Percentiles rank a stretch among this genome's conserved stretches.
Evolutionary conservation across 1,140 invertebrate genomes (phyloP).

Genomic region (Achroia grisella): DNA sequence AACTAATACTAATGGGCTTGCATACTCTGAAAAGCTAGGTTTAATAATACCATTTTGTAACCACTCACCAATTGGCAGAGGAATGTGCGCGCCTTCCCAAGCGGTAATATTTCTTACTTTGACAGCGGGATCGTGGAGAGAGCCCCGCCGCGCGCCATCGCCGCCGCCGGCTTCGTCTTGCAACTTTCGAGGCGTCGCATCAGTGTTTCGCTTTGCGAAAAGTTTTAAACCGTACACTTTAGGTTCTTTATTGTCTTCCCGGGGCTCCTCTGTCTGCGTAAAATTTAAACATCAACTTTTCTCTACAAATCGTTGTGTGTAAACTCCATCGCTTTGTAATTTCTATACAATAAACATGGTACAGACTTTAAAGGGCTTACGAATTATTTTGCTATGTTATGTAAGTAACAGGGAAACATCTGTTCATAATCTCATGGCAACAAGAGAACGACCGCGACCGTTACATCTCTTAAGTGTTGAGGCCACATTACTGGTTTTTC

Average conservation of each 20-base stretch:
- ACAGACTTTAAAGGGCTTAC: slow-evolving; percentile 13
- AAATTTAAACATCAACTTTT: slow-evolving; percentile 49
- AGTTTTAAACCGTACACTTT: slow-evolving; percentile 65
- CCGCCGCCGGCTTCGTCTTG: slow-evolving; percentile 38
- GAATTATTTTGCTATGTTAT: slow-evolving; percentile 13
- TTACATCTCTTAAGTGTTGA: slow-evolving; percentile 32
- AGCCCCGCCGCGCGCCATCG: slow-evolving; percentile 15
- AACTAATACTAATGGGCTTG: no score
- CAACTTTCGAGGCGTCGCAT: slow-evolving; percentile 51
- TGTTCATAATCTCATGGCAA: slow-evolving; percentile 44
- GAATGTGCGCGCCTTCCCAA: slow-evolving; percentile 12
- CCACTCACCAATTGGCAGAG: background rate
- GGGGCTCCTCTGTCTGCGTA: slow-evolving; percentile 38
- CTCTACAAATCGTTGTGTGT: slow-evolving; percentile 31
- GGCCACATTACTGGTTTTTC: slow-evolving; percentile 52
- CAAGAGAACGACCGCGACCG: slow-evolving; percentile 47
- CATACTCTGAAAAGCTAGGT: no score
- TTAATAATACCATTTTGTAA: no score
- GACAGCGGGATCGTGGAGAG: slow-evolving; percentile 40
- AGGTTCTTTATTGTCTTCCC: slow-evolving; percentile 62
- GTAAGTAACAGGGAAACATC: slow-evolving; percentile 35
- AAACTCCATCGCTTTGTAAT: slow-evolving; percentile 34
- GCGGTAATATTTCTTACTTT: slow-evolving; percentile 61
- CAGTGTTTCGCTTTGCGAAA: slow-evolving; percentile 49
- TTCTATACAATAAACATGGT: slow-evolving; percentile 17